Percentiles rank a stretch among this genome's conserved stretches.
These are phyloP conservation scores for Urocolius indicus DNA, from an alignment of 2,113 vertebrate species.

Conservation along the genomic window DNA sequence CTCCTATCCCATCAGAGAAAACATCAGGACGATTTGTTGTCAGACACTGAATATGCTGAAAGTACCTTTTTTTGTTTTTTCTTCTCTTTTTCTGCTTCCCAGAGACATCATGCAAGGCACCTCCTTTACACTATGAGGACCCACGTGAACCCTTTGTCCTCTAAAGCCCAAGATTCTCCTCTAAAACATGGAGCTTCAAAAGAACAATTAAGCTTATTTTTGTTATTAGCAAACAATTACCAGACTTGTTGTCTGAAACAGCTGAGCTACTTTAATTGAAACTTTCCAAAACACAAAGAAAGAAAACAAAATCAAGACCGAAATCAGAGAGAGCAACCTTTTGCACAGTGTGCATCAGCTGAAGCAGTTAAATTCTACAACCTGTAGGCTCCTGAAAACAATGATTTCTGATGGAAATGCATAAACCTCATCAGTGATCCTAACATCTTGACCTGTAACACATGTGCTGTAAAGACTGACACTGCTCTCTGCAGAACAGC, in stretches of 20 bases:
- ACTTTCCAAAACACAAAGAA: slow-evolving; percentile 30
- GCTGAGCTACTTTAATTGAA: background rate
- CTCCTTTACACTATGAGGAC: background rate
- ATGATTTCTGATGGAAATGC: background rate
- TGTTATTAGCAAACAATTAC: slow-evolving; percentile 32
- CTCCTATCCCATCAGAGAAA: background rate
- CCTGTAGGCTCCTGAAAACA: background rate
- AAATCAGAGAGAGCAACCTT: background rate
- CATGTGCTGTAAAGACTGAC: background rate
- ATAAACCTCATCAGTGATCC: background rate
- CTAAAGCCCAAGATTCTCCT: background rate
- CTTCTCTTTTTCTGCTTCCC: background rate
- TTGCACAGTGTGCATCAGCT: background rate
- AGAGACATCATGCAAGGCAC: background rate
- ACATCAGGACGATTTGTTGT: background rate
- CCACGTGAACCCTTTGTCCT: background rate
- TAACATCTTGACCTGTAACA: background rate
- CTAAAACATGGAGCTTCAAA: background rate
- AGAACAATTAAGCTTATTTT: slow-evolving; percentile 28
- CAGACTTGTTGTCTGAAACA: background rate
- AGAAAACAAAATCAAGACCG: background rate
- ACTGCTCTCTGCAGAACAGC: background rate
- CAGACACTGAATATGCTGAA: background rate
- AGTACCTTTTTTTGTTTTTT: background rate
- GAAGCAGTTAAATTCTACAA: background rate